Conservation (phyloP, 1,140 invertebrate species). For the Pemphigus obesinymphae region DNA sequence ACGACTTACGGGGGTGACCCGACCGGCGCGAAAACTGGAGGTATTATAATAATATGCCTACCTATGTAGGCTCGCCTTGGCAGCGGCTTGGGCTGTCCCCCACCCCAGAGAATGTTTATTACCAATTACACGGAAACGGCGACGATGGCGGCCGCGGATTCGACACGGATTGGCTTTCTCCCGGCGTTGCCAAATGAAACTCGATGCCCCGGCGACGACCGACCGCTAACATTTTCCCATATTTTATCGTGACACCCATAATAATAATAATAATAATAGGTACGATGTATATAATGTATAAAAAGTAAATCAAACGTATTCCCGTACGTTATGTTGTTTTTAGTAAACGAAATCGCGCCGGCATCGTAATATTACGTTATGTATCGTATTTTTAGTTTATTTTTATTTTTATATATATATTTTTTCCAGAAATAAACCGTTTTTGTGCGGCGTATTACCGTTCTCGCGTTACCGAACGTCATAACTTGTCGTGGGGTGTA, state of each 20-base stretch:
- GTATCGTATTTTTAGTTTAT: background rate
- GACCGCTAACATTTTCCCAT: too few relatives aligned
- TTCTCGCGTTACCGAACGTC: background rate
- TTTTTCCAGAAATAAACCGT: too few relatives aligned
- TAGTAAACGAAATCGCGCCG: background rate
- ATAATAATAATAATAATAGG: too few relatives aligned
- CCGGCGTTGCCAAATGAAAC: conserved; percentile 11
- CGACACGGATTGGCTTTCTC: conserved; percentile 38
- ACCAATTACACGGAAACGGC: conserved; percentile 18
- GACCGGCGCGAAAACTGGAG: too few relatives aligned
- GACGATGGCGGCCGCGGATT: background rate
- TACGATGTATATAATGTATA: too few relatives aligned
- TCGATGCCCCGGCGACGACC: background rate
- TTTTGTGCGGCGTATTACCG: background rate
- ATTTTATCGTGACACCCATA: background rate
- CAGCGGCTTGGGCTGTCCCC: conserved; percentile 1
- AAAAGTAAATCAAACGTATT: background rate
- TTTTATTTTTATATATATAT: background rate
- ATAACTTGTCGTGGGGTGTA: conserved; percentile 12
- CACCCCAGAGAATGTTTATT: conserved; percentile 12
- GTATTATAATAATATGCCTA: too few relatives aligned
- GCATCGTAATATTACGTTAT: background rate
- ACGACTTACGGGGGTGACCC: too few relatives aligned
- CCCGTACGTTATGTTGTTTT: background rate
- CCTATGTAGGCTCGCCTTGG: too few relatives aligned